Evolutionary conservation across 2,888 invertebrate species (phyloP).

Genomic region (Helicoverpa assulta): DNA sequence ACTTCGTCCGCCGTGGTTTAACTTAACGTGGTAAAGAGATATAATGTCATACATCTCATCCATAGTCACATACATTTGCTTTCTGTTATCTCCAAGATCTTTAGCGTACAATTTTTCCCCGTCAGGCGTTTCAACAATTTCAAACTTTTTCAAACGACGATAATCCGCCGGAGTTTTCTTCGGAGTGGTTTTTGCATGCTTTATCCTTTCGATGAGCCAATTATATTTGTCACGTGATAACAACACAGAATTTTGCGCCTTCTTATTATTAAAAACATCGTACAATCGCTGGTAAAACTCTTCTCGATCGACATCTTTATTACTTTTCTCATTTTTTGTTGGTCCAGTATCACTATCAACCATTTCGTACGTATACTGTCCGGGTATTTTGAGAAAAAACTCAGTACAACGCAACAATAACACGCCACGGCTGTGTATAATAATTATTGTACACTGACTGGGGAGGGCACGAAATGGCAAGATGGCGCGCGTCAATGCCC

Average conservation of each 20-base stretch:
- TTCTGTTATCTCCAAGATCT: slow-evolving; percentile 56
- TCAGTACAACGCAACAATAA: slow-evolving; percentile 23
- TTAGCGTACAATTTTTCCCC: slow-evolving; percentile 70
- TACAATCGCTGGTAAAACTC: slow-evolving; percentile 70
- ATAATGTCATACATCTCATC: slow-evolving; percentile 79
- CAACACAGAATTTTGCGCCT: slow-evolving; percentile 68
- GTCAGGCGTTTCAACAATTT: slow-evolving; percentile 66
- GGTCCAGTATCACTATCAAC: slow-evolving; percentile 26
- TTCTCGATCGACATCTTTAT: slow-evolving; percentile 65
- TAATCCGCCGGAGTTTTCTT: slow-evolving; percentile 71
- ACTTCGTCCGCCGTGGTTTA: slow-evolving; percentile 75
- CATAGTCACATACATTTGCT: slow-evolving; percentile 64
- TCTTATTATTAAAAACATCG: slow-evolving; percentile 65
- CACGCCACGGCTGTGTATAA: slow-evolving; percentile 21
- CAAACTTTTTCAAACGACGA: slow-evolving; percentile 71
- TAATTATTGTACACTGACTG: slow-evolving; percentile 60
- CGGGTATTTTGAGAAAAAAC: slow-evolving; percentile 44
- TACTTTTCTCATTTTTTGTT: slow-evolving; percentile 3
- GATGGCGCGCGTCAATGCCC: slow-evolving; percentile 61
- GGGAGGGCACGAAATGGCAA: slow-evolving; percentile 59
- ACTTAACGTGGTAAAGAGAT: slow-evolving; percentile 69
- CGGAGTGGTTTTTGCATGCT: slow-evolving; percentile 62
- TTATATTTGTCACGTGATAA: slow-evolving; percentile 69
- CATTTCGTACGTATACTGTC: slow-evolving; percentile 23
- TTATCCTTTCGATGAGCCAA: slow-evolving; percentile 69